These are phyloP conservation scores for Falco punctatus DNA, from an alignment of 2,113 vertebrate species.

Conservation along the genomic window DNA sequence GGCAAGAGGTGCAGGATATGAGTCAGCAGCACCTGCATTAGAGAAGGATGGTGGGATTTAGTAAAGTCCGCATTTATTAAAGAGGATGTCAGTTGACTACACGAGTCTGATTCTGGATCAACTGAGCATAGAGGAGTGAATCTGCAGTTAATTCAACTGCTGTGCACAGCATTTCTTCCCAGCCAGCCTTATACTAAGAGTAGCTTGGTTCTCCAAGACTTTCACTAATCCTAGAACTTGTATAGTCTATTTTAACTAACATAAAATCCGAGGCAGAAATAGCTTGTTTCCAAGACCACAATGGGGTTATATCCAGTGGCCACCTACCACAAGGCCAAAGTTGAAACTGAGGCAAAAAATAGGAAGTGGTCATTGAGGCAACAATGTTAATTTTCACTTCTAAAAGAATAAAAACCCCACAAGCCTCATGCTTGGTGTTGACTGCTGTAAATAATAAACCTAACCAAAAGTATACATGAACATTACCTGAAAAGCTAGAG, in stretches of 20 bases:
- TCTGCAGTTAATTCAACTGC: neutral
- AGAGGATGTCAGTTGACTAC: neutral
- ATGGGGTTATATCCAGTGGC: neutral
- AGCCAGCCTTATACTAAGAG: neutral
- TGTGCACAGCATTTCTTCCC: neutral
- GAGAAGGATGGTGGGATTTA: neutral
- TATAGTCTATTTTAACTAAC: neutral
- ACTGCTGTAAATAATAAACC: neutral
- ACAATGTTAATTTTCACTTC: neutral
- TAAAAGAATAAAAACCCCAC: neutral
- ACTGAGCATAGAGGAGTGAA: neutral
- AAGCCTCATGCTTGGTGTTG: neutral
- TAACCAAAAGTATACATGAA: neutral
- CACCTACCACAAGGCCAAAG: neutral
- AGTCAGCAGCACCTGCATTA: slow-evolving; percentile 61
- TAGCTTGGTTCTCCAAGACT: neutral
- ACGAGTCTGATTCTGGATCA: neutral
- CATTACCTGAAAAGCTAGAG: neutral
- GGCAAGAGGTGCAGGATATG: slow-evolving; percentile 53
- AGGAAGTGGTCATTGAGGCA: neutral
- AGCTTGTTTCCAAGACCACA: neutral
- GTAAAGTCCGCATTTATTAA: neutral
- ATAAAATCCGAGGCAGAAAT: neutral
- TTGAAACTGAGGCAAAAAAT: neutral
- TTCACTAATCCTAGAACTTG: neutral